Evolutionary conservation across 37 sponge, comb jelly and placozoan species (phyloP), one percentile per base, ranked within the genome.

Genomic region (Petrosia ficiformis): DNA sequence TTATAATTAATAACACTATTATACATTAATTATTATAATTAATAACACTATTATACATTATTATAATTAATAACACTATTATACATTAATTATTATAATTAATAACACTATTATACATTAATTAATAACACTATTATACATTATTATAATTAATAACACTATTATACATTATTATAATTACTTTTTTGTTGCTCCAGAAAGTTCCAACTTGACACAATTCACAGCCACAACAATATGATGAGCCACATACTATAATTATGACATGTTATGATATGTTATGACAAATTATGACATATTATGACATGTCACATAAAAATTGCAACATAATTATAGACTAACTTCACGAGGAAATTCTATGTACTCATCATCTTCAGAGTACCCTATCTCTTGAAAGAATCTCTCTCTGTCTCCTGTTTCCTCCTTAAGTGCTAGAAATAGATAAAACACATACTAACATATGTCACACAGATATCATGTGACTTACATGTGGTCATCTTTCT

Each of bases 331-430:
- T 37, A 74, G 37, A 56, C 29, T 2, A 19, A 90, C 90, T 67
- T 90, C 90, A 22, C 56, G 72, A 24, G 90, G 86, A 29, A 54
- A 85, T 32, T 84, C 77, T 25, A 35, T 42, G 5, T 41, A 57
- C 33, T 57, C 86, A 2, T 48, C 78, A 36, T 75, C 70, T 39
- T 84, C 86, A 57, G 71, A 61, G 42, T 90, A 90, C 31, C 90
- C 90, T 25, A 90, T 90, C 28, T 69, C 82, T 65, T 81, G 29
- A 58, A 75, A 72, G 65, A 90, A 73, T 56, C 76, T 64, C 32
- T 44, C 30, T 32, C 82, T 44, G 39, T 74, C 90, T 26, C 44
- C 73, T 38, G 34, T 72, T 30, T 72, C 73, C 34, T 42, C 33
- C 24, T 39, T 39, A 36, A 68, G 39, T 68, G 42, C 40, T 28